Conservation (phyloP, 2,797 vertebrate genomes). For the Poecile montanus region DNA sequence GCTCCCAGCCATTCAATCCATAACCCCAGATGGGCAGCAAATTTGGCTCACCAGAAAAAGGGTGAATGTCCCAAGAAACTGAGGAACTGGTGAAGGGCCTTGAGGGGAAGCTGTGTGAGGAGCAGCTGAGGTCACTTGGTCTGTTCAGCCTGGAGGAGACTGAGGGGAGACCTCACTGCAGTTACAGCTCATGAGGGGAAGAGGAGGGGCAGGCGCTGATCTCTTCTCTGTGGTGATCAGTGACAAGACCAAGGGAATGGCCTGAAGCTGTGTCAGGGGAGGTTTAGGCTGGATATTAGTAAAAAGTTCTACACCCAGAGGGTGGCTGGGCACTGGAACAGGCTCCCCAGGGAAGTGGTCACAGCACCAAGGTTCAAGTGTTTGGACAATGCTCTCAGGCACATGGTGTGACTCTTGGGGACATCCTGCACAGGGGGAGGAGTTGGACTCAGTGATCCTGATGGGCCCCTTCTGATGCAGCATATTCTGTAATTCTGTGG, state of each 20-base stretch:
- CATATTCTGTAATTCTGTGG: neutral
- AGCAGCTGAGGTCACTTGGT: neutral
- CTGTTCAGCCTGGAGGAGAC: neutral
- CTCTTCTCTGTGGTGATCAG: neutral
- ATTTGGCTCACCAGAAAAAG: neutral
- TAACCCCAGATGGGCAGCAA: neutral
- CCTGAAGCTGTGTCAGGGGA: neutral
- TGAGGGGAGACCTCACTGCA: accelerated
- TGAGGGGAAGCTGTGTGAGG: accelerated
- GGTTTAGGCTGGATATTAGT: accelerated
- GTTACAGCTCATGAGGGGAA: accelerated
- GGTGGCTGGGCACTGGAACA: accelerated
- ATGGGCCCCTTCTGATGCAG: neutral
- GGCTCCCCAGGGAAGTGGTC: accelerated
- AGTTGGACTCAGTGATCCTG: neutral
- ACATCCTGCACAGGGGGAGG: accelerated
- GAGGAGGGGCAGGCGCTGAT: neutral
- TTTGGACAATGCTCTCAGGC: neutral
- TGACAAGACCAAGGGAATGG: accelerated
- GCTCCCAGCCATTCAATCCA: neutral
- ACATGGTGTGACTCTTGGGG: neutral
- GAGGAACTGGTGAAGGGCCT: neutral
- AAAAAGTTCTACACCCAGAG: neutral
- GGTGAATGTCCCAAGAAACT: neutral
- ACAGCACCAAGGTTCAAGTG: neutral